Evolutionary conservation across 2,113 vertebrate genomes (phyloP), one percentile per base, ranked within the genome.

Genomic region (Trogon melanurus): DNA sequence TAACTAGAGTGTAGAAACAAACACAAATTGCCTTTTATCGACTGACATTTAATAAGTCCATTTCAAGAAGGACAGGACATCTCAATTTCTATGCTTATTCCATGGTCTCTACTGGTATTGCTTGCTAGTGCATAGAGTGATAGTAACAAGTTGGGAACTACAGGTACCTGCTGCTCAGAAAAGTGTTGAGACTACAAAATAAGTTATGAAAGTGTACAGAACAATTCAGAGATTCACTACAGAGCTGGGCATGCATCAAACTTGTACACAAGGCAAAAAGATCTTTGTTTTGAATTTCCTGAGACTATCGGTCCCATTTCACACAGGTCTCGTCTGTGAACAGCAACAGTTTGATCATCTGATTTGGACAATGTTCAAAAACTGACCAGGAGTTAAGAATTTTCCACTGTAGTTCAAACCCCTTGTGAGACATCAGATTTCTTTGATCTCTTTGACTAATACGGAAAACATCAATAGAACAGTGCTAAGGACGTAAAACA

Each of bases 391-490:
- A 97, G 64, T 78, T 88, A 81, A 76, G 73, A 93, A 51, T 94
- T 93, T 64, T 93, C 74, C 79, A 58, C 66, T 93, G 57, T 73
- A 62, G 57, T 95, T 96, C 79, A 90, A 91, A 69, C 23, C 92
- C 74, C 88, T 93, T 82, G 85, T 94, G 93, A 96, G 75, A 93
- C 78, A 93, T 96, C 66, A 93, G 25, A 72, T 92, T 92, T 91
- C 95, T 96, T 97, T 96, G 81, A 96, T 97, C 72, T 94, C 61
- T 51, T 94, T 72, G 79, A 62, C 85, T 91, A 83, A 82, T 73
- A 34, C 64, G 53, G 34, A 95, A 89, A 92, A 41, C 62, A 91
- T 93, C 41, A 73, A 64, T 71, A 60, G 84, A 62, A 78, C 45
- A 82, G 45, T 78, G 76, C 62, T 80, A 73, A 93, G 66, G 56